Conservation (phyloP, 2,797 vertebrate genomes). For the Arrhamphus sclerolepis region DNA sequence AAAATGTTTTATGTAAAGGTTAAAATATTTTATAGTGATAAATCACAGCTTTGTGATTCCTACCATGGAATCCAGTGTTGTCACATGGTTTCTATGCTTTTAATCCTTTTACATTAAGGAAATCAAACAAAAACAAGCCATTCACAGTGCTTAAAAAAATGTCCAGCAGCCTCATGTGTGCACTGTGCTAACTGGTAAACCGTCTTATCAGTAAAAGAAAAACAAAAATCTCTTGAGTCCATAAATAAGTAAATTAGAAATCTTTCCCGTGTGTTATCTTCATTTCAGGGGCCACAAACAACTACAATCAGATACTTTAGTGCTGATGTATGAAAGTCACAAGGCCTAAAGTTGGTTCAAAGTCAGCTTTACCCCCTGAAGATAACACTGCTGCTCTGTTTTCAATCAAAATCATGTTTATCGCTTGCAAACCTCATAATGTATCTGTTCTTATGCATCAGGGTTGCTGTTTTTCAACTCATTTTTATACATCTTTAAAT, state of each 20-base stretch:
- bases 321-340: conserved; percentile 13
- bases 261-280: conserved; percentile 13
- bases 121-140: background rate
- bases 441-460: background rate
- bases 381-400: background rate
- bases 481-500: background rate
- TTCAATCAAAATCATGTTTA: background rate
- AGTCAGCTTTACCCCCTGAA: background rate
- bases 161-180: background rate
- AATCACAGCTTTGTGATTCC: conserved; percentile 3
- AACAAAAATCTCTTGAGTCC: background rate
- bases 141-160: background rate
- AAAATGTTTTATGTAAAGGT: conserved; percentile 5
- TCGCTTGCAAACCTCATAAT: background rate
- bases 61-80: no score
- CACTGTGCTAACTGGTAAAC: background rate
- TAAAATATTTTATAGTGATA: conserved; percentile 3
- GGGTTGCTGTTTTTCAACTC: background rate
- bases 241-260: conserved; percentile 11
- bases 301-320: background rate
- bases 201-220: conserved; percentile 24
- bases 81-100: background rate
- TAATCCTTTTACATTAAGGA: background rate
- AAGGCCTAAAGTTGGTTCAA: background rate
- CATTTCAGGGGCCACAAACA: conserved; percentile 19